These are phyloP conservation scores for Sciaenops ocellatus DNA, from an alignment of 2,797 vertebrate genomes.

Conservation along the genomic window DNA sequence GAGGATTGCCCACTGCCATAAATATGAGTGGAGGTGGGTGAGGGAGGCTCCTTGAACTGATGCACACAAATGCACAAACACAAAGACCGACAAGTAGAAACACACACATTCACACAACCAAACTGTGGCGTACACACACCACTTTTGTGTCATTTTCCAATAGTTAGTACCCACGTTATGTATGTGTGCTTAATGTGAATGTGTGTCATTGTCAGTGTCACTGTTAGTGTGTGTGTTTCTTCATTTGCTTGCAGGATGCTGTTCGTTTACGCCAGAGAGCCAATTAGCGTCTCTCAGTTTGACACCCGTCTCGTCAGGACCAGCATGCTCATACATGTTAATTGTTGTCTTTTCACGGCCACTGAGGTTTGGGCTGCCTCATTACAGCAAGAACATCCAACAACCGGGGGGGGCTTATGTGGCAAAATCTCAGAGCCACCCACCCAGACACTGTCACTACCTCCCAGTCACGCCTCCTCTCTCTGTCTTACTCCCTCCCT, in stretches of 20 bases:
- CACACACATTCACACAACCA: not conserved
- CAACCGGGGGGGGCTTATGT: slow-evolving; percentile 46
- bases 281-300: slow-evolving; percentile 74
- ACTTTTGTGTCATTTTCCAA: not conserved
- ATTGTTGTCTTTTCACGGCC: slow-evolving; percentile 64
- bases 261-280: slow-evolving; percentile 64
- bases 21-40: slow-evolving; percentile 60
- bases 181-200: not conserved
- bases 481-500: slow-evolving; percentile 7
- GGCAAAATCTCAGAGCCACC: slow-evolving; percentile 45
- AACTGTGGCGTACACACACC: not conserved
- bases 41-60: slow-evolving; percentile 37
- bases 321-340: slow-evolving; percentile 75
- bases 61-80: slow-evolving; percentile 3
- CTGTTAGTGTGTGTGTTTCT: slow-evolving; percentile 25
- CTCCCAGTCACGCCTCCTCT: slow-evolving; percentile 32
- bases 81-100: slow-evolving; percentile 15
- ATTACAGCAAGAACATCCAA: slow-evolving; percentile 60
- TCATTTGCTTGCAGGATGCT: slow-evolving; percentile 50
- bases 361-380: slow-evolving; percentile 51
- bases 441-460: slow-evolving; percentile 34
- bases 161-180: slow-evolving; percentile 19
- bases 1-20: slow-evolving; percentile 60
- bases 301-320: slow-evolving; percentile 65
- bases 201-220: slow-evolving; percentile 43